Conservation (phyloP, 1,140 invertebrate species). For the Portunus trituberculatus region DNA sequence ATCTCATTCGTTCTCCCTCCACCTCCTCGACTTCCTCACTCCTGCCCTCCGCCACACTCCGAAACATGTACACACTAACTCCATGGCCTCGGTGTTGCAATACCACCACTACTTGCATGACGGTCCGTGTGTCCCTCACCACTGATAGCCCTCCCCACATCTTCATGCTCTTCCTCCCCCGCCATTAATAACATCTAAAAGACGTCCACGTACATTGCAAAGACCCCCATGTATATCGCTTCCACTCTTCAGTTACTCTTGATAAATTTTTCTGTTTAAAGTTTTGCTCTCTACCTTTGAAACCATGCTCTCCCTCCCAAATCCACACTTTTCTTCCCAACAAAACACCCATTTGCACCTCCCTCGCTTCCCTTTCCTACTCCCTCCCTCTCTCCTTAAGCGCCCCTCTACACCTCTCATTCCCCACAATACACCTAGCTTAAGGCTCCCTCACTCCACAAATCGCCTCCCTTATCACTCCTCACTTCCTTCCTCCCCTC, state of each 20-base stretch:
- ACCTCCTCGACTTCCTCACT: not conserved
- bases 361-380: not conserved
- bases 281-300: not conserved
- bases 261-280: not conserved
- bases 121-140: not conserved
- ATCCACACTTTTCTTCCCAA: not conserved
- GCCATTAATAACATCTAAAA: not conserved
- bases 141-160: not conserved
- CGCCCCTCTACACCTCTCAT: not conserved
- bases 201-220: not conserved
- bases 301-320: not conserved
- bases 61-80: not conserved
- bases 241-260: not conserved
- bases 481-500: not conserved
- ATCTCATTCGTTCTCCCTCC: too few species aligned
- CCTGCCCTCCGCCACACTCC: not conserved
- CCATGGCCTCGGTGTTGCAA: not conserved
- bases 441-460: not conserved
- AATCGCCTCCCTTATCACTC: not conserved
- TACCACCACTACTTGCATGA: too few species aligned
- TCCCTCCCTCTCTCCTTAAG: not conserved
- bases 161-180: not conserved
- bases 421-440: not conserved
- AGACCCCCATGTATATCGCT: not conserved
- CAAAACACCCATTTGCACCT: constrained; percentile 5